phyloP scores from a whole-genome alignment of 1,140 invertebrate species.

The Eulimnadia texana region DNA sequence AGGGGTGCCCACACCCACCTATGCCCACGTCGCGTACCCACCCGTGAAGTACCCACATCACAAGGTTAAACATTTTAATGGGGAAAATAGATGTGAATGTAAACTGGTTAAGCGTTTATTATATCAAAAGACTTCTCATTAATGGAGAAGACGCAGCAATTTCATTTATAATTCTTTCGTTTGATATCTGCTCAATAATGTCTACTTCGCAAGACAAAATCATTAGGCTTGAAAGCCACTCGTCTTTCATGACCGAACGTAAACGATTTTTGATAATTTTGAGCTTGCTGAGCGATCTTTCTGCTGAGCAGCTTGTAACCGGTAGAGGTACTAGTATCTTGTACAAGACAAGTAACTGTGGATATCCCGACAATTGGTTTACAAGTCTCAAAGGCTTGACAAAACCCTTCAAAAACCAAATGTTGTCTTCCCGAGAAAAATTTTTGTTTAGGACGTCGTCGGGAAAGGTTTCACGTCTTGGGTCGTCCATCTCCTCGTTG shows the following conservation, averaged over 20 bases:
- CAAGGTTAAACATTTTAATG: too few species aligned
- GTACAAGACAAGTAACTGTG: background rate
- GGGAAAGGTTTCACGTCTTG: too few species aligned
- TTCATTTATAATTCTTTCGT: too few species aligned
- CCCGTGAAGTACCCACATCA: too few species aligned
- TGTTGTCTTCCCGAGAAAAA: background rate
- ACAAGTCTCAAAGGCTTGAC: background rate
- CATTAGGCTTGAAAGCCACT: background rate
- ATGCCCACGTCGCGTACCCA: too few species aligned
- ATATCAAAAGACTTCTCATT: too few species aligned
- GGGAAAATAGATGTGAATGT: too few species aligned
- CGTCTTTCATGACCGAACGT: background rate
- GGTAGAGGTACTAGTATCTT: background rate
- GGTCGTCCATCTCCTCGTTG: too few species aligned
- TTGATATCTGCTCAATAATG: background rate
- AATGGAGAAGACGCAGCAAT: too few species aligned
- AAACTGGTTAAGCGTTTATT: too few species aligned
- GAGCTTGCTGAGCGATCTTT: background rate
- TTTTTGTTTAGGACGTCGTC: background rate
- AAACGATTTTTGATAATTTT: background rate
- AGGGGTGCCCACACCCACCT: too few species aligned
- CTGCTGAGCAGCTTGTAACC: conserved; percentile 2
- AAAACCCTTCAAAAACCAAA: background rate
- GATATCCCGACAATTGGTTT: conserved; percentile 3
- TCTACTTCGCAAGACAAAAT: background rate